These are phyloP conservation scores for Alcedo quadribrachys DNA, from an alignment of 2,797 vertebrate species.

Conservation along the genomic window DNA sequence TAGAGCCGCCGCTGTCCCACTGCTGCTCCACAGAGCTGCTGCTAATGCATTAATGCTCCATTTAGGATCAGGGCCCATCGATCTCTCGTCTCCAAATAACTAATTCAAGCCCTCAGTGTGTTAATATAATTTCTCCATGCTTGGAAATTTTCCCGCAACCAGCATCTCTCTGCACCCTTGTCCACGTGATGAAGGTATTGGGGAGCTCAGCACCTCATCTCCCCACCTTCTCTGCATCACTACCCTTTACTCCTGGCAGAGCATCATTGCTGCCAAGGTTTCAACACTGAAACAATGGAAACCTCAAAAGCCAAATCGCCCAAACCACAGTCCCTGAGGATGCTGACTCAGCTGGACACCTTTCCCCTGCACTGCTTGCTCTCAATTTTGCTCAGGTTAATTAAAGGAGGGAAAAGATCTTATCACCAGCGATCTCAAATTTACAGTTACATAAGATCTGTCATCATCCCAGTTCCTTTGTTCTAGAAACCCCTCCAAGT, in stretches of 20 bases:
- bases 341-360: not conserved
- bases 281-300: accelerated
- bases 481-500: not conserved
- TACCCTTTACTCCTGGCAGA: not conserved
- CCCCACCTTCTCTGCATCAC: accelerated
- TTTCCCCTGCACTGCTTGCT: not conserved
- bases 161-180: not conserved
- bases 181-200: accelerated
- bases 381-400: not conserved
- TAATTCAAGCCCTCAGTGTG: not conserved
- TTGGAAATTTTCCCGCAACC: not conserved
- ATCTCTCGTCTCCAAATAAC: not conserved
- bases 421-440: not conserved
- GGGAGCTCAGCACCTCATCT: not conserved
- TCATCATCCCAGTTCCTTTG: accelerated
- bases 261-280: not conserved
- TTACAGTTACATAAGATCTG: not conserved
- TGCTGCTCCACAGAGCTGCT: not conserved
- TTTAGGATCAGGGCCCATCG: not conserved
- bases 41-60: slow-evolving; percentile 20
- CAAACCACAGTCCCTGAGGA: not conserved
- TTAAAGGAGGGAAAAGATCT: not conserved
- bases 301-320: not conserved
- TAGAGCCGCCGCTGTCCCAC: not conserved
- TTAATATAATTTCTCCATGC: not conserved